Conservation (phyloP, 2,797 vertebrate species). For the Hyperoplus immaculatus region DNA sequence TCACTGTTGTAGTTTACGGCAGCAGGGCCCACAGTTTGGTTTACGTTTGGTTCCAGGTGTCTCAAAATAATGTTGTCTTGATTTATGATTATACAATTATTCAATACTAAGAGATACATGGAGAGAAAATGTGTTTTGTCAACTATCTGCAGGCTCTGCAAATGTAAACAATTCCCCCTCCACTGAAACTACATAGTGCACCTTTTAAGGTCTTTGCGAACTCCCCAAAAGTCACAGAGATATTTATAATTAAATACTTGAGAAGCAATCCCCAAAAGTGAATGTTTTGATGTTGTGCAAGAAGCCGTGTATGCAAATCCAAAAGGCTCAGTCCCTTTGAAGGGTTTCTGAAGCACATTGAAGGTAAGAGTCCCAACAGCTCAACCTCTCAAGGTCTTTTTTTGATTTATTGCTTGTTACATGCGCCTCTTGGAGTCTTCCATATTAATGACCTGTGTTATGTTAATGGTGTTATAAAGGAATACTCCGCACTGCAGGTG, state of each 20-base stretch:
- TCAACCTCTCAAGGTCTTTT: slow-evolving; percentile 48
- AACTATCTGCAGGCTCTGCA: too few relatives aligned
- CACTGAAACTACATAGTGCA: too few relatives aligned
- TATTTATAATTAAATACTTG: not conserved
- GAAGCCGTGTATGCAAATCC: slow-evolving; percentile 11
- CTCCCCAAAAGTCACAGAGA: slow-evolving; percentile 1
- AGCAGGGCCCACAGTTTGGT: too few relatives aligned
- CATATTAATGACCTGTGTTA: slow-evolving; percentile 67
- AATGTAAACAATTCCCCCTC: too few relatives aligned
- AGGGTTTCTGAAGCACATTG: slow-evolving; percentile 28
- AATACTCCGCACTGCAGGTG: slow-evolving; percentile 45
- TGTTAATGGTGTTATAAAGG: slow-evolving; percentile 49
- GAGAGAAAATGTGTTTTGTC: too few relatives aligned
- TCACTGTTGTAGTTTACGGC: too few relatives aligned
- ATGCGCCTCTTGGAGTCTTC: slow-evolving; percentile 47
- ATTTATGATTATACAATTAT: too few relatives aligned
- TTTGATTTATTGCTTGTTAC: slow-evolving; percentile 52
- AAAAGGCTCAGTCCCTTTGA: slow-evolving; percentile 19
- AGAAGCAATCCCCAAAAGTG: slow-evolving; percentile 1
- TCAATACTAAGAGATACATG: too few relatives aligned
- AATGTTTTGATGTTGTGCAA: slow-evolving; percentile 28
- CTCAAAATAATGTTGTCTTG: too few relatives aligned
- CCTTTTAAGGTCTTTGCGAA: not conserved
- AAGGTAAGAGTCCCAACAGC: slow-evolving; percentile 27
- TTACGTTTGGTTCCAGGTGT: too few relatives aligned